Conservation (phyloP, 2,888 invertebrate genomes). For the Proisotoma minuta region DNA sequence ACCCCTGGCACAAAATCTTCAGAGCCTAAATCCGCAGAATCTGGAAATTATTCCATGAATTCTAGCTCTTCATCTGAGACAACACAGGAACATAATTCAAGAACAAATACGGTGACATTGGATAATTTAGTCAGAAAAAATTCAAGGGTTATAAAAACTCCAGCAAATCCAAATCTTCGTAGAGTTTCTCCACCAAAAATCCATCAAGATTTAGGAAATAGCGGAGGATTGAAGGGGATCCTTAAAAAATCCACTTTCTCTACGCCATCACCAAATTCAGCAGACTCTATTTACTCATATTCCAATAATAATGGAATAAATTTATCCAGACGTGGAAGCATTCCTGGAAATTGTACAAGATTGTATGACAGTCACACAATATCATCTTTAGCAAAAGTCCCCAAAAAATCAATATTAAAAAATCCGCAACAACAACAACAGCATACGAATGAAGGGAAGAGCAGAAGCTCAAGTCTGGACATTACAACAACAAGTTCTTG, state of each 20-base stretch:
- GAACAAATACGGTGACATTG: too few relatives aligned
- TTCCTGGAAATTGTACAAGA: constrained; percentile 31
- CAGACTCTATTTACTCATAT: not conserved
- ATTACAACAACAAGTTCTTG: not conserved
- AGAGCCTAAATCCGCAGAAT: constrained; percentile 2
- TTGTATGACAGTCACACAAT: constrained; percentile 34
- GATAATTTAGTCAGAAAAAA: too few relatives aligned
- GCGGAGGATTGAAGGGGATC: constrained; percentile 32
- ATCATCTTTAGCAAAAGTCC: constrained; percentile 37
- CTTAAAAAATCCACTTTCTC: constrained; percentile 24
- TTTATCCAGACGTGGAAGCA: constrained; percentile 29
- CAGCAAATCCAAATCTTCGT: not conserved
- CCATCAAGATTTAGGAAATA: constrained; percentile 5
- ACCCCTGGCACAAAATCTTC: constrained; percentile 11
- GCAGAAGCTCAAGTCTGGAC: not conserved
- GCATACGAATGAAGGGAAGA: constrained; percentile 5
- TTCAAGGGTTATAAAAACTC: not conserved
- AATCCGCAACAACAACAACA: constrained; percentile 17
- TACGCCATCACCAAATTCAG: not conserved
- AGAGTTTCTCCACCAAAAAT: constrained; percentile 28
- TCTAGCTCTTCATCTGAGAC: not conserved
- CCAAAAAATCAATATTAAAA: constrained; percentile 29
- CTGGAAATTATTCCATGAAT: constrained; percentile 8
- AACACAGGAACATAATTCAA: too few relatives aligned
- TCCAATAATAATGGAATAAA: not conserved